These are phyloP conservation scores for Campoplex capitator DNA, from an alignment of 2,888 invertebrate species.

Conservation along the genomic window DNA sequence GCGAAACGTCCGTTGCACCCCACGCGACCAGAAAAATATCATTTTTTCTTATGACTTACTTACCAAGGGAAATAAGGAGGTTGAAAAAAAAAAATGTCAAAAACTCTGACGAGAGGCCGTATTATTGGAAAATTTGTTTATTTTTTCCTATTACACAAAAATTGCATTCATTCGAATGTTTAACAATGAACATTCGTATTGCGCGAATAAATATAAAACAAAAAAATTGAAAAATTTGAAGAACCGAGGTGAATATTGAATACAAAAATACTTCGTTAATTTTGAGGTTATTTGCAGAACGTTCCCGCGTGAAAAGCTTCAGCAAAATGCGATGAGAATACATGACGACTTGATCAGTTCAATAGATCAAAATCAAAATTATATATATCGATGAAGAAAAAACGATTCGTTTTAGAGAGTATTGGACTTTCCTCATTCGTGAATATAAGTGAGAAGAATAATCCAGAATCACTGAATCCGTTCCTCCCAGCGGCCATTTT, in stretches of 20 bases:
- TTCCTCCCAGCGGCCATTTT: too few relatives aligned
- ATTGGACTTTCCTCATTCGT: not conserved
- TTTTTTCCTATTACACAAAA: not conserved
- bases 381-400: too few relatives aligned
- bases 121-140: not conserved
- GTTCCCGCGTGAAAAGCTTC: too few relatives aligned
- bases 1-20: slow-evolving; percentile 19
- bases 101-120: too few relatives aligned
- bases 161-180: too few relatives aligned
- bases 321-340: too few relatives aligned
- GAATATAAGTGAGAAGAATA: not conserved
- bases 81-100: not conserved
- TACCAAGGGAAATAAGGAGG: not conserved
- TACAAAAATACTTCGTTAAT: too few relatives aligned
- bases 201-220: too few relatives aligned
- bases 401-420: not conserved
- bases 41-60: not conserved
- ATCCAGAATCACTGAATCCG: not conserved
- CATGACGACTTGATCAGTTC: too few relatives aligned
- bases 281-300: too few relatives aligned
- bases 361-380: not conserved
- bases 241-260: too few relatives aligned
- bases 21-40: not conserved
- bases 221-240: not conserved
- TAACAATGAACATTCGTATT: too few relatives aligned